phyloP scores from a whole-genome alignment of 2,797 vertebrate genomes.

The Sternarchorhynchus goeldii region DNA sequence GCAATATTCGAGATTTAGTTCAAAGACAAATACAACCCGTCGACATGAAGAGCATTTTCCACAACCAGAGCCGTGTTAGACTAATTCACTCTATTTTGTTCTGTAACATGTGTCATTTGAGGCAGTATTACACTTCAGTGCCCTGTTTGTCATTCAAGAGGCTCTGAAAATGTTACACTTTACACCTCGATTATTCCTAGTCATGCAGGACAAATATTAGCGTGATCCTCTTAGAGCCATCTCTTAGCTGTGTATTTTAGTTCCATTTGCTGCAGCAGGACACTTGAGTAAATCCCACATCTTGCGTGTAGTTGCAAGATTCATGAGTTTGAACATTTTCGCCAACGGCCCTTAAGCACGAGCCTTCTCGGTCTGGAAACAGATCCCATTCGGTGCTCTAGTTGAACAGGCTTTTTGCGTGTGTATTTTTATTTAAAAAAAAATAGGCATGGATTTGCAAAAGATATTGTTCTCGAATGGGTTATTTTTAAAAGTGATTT shows the following conservation, averaged over 20 bases:
- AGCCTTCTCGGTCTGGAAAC: constrained; percentile 65
- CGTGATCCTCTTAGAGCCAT: constrained; percentile 90
- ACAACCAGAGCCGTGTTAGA: constrained; percentile 77
- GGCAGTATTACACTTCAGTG: constrained; percentile 77
- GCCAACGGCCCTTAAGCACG: constrained; percentile 78
- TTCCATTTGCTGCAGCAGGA: constrained; percentile 82
- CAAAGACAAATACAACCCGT: constrained; percentile 14
- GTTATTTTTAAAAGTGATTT: too few relatives aligned
- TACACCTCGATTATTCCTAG: constrained; percentile 95
- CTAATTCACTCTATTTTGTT: constrained; percentile 77
- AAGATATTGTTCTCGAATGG: too few relatives aligned
- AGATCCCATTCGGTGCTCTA: constrained; percentile 21
- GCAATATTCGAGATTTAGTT: constrained; percentile 12
- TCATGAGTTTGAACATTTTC: constrained; percentile 77
- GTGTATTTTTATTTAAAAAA: constrained; percentile 4
- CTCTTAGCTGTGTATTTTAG: constrained; percentile 85
- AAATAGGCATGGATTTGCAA: not conserved
- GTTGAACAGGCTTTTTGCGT: constrained; percentile 68
- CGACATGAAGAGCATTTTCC: constrained; percentile 58
- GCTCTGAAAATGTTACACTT: constrained; percentile 80
- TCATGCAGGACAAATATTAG: constrained; percentile 99
- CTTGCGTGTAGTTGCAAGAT: constrained; percentile 78
- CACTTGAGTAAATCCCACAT: constrained; percentile 86
- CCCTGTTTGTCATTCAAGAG: constrained; percentile 88
- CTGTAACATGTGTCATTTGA: constrained; percentile 75